phyloP scores from a whole-genome alignment of 2,113 vertebrate genomes.

The Gadus chalcogrammus region DNA sequence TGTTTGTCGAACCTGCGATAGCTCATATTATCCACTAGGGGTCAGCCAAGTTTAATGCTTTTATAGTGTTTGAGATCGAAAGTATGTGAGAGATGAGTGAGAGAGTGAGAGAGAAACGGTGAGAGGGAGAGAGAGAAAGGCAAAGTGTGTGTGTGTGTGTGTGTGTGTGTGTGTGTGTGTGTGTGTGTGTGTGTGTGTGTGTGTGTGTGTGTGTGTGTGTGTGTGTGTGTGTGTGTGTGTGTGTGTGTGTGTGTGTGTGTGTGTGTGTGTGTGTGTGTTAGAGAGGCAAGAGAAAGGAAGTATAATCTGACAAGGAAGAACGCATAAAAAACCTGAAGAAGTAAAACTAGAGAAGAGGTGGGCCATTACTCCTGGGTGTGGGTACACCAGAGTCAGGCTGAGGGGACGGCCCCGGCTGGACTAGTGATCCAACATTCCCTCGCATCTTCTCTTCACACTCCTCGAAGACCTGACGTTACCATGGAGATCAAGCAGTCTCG shows the following conservation, averaged over 20 bases:
- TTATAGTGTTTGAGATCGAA: neutral
- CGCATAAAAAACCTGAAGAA: neutral
- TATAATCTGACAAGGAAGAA: neutral
- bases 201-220: constrained; percentile 10
- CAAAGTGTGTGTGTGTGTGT: neutral
- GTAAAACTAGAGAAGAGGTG: neutral
- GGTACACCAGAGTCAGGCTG: constrained; percentile 41
- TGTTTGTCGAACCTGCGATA: neutral
- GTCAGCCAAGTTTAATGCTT: constrained; percentile 49
- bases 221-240: neutral
- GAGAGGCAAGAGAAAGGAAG: too few species aligned
- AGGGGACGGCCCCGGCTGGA: constrained; percentile 32
- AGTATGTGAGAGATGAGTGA: neutral
- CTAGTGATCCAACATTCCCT: constrained; percentile 42
- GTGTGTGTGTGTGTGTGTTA: too few species aligned
- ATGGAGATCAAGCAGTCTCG: constrained; percentile 58
- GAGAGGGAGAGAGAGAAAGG: neutral
- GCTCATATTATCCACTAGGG: constrained; percentile 50
- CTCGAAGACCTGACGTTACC: constrained; percentile 58
- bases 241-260: neutral
- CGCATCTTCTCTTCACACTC: constrained; percentile 47
- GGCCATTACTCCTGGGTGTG: constrained; percentile 33
- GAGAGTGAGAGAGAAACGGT: neutral
- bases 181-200: neutral
- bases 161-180: neutral